Percentiles rank a stretch among this genome's conserved stretches.
These are phyloP conservation scores for Thymelicus acteon DNA, from an alignment of 2,888 invertebrate genomes.

Conservation along the genomic window DNA sequence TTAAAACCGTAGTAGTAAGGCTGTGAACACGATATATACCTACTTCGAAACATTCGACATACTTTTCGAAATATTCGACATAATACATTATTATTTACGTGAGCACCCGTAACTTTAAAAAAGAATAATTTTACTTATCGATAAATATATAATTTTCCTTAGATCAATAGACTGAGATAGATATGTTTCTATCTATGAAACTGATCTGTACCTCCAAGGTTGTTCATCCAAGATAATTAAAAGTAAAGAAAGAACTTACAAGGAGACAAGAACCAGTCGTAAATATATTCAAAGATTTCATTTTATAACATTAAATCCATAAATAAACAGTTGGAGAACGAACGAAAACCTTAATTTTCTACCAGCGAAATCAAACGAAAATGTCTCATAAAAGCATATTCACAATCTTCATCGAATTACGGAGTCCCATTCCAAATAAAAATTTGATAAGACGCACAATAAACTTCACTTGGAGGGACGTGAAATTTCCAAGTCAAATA, in stretches of 20 bases:
- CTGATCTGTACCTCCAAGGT: no score
- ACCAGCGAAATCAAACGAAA: constrained; percentile 26
- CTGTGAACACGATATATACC: no score
- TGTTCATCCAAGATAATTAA: no score
- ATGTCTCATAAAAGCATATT: constrained; percentile 25
- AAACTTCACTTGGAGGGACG: constrained; percentile 60
- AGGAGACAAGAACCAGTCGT: not conserved
- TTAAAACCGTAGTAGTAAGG: no score
- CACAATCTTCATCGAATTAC: constrained; percentile 33
- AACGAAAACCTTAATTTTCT: constrained; percentile 19
- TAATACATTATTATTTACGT: no score
- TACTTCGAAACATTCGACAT: not conserved
- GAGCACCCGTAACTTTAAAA: no score
- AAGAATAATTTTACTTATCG: no score
- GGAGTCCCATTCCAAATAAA: constrained; percentile 41
- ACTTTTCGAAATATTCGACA: no score
- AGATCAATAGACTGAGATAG: no score
- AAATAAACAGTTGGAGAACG: not conserved
- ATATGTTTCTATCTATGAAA: no score
- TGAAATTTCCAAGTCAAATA: constrained; percentile 82
- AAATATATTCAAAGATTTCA: not conserved
- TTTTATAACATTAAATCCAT: not conserved
- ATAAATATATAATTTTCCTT: no score
- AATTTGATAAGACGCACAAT: constrained; percentile 57
- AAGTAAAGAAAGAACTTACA: no score